These are phyloP conservation scores for Drosophila helvetica DNA, from an alignment of 2,888 invertebrate species.

Conservation along the genomic window DNA sequence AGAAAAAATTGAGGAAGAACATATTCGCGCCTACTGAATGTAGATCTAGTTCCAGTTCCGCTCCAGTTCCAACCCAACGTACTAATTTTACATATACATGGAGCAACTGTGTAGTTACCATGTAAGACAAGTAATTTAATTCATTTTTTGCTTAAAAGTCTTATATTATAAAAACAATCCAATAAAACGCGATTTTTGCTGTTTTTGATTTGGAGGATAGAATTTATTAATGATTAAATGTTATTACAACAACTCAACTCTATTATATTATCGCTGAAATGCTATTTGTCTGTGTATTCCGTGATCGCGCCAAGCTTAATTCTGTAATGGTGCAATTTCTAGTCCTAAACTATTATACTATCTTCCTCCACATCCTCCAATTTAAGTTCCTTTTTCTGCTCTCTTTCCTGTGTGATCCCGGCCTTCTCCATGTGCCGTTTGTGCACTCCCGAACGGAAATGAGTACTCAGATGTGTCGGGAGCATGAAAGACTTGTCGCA, in stretches of 20 bases:
- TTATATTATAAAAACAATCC: too few relatives aligned
- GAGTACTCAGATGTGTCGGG: conserved; percentile 71
- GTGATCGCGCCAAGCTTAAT: conserved; percentile 5
- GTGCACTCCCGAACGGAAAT: conserved; percentile 71
- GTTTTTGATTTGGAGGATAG: conserved; percentile 21
- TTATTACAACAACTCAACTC: conserved; percentile 18
- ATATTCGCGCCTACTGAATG: too few relatives aligned
- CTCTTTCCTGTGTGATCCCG: conserved; percentile 63
- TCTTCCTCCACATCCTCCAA: conserved; percentile 71
- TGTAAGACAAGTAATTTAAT: too few relatives aligned
- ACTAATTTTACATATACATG: too few relatives aligned
- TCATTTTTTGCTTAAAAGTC: too few relatives aligned
- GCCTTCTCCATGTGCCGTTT: conserved; percentile 70
- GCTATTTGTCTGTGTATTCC: conserved; percentile 33
- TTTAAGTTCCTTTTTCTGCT: conserved; percentile 58
- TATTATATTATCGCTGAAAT: conserved; percentile 24
- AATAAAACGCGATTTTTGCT: too few relatives aligned
- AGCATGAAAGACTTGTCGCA: conserved; percentile 74
- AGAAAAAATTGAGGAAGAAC: too few relatives aligned
- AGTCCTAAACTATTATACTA: conserved; percentile 66
- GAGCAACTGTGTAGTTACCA: too few relatives aligned
- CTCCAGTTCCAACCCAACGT: too few relatives aligned
- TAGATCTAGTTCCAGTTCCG: too few relatives aligned
- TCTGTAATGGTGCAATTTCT: conserved; percentile 4
- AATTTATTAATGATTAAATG: conserved; percentile 34